phyloP scores from a whole-genome alignment of 2,113 vertebrate species.

The Etheostoma spectabile region DNA sequence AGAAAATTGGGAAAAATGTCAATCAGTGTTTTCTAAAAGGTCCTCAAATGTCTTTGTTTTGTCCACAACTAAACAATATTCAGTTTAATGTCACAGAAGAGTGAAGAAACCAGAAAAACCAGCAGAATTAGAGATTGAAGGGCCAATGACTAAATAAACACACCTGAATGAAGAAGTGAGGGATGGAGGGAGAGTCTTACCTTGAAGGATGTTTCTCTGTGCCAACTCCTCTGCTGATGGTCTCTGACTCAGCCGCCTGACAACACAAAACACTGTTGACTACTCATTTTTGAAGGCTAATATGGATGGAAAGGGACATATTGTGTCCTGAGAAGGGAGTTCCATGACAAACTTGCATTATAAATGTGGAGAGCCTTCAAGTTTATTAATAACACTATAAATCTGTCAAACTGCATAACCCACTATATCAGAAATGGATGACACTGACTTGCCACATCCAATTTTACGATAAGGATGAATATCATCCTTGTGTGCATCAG shows the following conservation, averaged over 20 bases:
- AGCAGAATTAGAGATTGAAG: too few species aligned
- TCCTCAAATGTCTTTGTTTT: too few species aligned
- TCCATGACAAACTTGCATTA: background rate
- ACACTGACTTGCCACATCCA: background rate
- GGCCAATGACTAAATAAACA: background rate
- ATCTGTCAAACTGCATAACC: background rate
- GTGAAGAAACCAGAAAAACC: too few species aligned
- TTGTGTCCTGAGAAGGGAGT: background rate
- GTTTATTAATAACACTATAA: background rate
- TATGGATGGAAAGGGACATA: background rate
- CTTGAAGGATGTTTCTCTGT: constrained; percentile 95
- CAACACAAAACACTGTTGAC: constrained; percentile 22
- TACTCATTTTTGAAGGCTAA: background rate
- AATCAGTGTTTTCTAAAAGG: too few species aligned
- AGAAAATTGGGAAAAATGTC: too few species aligned
- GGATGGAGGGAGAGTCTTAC: constrained; percentile 77
- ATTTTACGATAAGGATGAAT: background rate
- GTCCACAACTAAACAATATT: too few species aligned
- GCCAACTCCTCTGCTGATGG: constrained; percentile 93
- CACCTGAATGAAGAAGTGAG: background rate
- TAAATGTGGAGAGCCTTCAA: background rate
- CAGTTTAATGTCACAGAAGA: too few species aligned
- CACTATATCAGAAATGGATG: background rate
- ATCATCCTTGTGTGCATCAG: background rate
- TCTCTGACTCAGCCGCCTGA: constrained; percentile 94